Base-by-base conservation (phyloP, 1,140 invertebrate species). In the Cydia amplana region DNA sequence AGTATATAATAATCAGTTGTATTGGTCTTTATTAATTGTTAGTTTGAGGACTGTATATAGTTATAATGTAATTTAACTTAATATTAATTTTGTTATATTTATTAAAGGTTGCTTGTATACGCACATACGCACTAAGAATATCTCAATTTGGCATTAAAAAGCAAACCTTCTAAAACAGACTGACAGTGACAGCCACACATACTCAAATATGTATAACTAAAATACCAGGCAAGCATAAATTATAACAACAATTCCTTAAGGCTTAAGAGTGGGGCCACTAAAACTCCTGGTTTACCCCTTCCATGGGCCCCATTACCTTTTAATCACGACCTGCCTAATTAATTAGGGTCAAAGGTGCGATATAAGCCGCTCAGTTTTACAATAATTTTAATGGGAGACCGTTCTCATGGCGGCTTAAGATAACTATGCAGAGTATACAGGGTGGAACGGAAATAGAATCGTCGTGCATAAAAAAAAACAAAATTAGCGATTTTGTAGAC, bases 331-430 rank as follows among this genome's bases (percentile, higher is more conserved):
- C 80, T 82, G 77, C 76, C 79, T 82, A 83, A 85, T 85, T 85
- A 85, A 85, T 85, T 85, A 85, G 80, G 83, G 83, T 82, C 79
- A 78, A 79, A 83, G 77, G 80, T 83, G 74, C 75, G 79, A 83
- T 83, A 83, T 83, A 85, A 85, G 80, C 79, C 74, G 83, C 81
- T 85, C 83, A 83, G 79, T 83, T 81, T 81, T 80, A 85, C 78
- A 80, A 83, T 83, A 79, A 84, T 84, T 84, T 84, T 80, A 80
- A 81, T 82, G 78, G 72, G 74, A 73, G 73, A 73, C 75, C 36
- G n/a, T 70, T 74, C 25, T 72, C 36, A 46, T 20, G 40, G 60
- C n/a, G 36, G 73, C 25, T 74, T 63, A 70, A n/a, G n/a, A 10
- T 1, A 60, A 20, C 55, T 60, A 23, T 60, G 20, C n/a, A 55